Conservation (phyloP, 2,113 vertebrate genomes). For the Hyaena hyaena region DNA sequence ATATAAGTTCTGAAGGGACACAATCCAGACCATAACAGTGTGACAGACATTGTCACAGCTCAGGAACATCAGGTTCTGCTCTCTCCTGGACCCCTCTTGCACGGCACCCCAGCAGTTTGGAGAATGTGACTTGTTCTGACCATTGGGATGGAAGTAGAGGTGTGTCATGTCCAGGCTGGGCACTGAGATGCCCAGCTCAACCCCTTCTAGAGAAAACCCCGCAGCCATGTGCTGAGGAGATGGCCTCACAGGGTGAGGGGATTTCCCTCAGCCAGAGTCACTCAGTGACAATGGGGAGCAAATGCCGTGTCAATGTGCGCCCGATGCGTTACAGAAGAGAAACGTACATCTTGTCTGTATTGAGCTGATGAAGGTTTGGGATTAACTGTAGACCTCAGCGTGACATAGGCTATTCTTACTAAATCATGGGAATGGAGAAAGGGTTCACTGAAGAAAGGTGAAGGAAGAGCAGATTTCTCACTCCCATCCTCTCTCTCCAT, state of each 20-base stretch:
- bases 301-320: background rate
- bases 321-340: background rate
- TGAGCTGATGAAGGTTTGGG: background rate
- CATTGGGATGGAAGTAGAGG: background rate
- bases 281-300: background rate
- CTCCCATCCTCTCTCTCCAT: too few relatives aligned
- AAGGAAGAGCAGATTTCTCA: background rate
- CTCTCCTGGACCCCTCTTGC: background rate
- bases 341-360: background rate
- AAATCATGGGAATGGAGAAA: background rate
- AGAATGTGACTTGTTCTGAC: background rate
- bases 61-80: background rate
- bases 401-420: background rate
- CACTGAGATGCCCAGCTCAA: background rate
- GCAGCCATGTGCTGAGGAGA: background rate
- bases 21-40: background rate
- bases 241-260: background rate
- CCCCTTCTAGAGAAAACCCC: background rate
- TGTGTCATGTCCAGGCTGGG: background rate
- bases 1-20: background rate
- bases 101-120: background rate
- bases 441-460: background rate
- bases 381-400: background rate
- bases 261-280: background rate
- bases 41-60: background rate